Conservation (phyloP, 2,113 vertebrate genomes). For the Leucopternis melanops region DNA sequence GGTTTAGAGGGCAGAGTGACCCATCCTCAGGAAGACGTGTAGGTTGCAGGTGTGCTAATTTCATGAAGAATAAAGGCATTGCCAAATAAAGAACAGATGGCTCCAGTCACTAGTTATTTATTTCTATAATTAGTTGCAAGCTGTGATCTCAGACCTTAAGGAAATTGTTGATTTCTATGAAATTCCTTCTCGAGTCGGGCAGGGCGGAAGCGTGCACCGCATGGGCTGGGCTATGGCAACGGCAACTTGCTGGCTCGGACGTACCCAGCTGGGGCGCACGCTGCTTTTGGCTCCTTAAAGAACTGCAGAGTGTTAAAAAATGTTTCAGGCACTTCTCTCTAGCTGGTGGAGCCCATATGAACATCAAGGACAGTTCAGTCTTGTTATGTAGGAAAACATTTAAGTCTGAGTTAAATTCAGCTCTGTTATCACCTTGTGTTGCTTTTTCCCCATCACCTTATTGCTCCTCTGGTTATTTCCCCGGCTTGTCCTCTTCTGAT, state of each 20-base stretch:
- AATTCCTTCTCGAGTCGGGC: background rate
- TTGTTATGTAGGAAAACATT: background rate
- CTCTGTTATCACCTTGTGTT: background rate
- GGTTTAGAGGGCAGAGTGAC: slow-evolving; percentile 31
- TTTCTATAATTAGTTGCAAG: slow-evolving; percentile 73
- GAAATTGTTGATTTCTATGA: slow-evolving; percentile 50
- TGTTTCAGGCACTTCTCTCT: background rate
- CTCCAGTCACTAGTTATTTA: slow-evolving; percentile 74
- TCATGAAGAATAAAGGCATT: slow-evolving; percentile 45
- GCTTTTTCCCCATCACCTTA: background rate
- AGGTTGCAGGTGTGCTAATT: slow-evolving; percentile 63
- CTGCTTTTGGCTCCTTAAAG: background rate
- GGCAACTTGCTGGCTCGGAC: background rate
- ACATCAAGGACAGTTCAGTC: background rate
- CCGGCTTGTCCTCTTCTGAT: background rate
- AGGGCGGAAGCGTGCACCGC: rapidly evolving
- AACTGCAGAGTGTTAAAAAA: background rate
- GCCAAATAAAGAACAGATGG: slow-evolving; percentile 75
- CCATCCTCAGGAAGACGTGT: background rate
- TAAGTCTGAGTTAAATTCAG: background rate
- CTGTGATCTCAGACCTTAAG: slow-evolving; percentile 65
- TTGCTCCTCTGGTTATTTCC: background rate
- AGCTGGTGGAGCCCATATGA: background rate
- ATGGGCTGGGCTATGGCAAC: background rate
- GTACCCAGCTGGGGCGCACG: background rate